Conservation (phyloP, 2,797 vertebrate species). For the Clarias fuscus region DNA sequence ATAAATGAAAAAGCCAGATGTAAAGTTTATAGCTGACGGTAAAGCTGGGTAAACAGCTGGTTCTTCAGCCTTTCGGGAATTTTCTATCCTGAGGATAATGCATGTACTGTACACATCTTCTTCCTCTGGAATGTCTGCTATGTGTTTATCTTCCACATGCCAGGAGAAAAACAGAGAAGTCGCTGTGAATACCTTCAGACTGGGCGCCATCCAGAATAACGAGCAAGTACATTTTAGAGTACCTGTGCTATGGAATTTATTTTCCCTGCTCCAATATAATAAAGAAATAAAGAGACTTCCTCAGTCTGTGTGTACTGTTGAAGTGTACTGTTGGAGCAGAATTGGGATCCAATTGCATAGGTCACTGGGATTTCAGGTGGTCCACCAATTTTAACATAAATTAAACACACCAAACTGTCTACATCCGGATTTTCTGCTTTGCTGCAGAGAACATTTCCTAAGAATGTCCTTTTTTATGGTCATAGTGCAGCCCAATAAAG, state of each 20-base stretch:
- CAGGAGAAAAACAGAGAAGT: constrained; percentile 52
- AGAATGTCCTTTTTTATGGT: constrained; percentile 19
- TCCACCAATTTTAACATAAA: neutral
- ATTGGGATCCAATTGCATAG: too few species aligned
- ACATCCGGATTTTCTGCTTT: neutral
- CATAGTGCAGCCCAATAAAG: constrained; percentile 3
- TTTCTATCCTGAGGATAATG: constrained; percentile 19
- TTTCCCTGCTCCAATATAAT: neutral
- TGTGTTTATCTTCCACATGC: constrained; percentile 53
- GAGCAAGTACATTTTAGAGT: neutral
- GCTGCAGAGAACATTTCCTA: neutral
- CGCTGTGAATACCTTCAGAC: constrained; percentile 63
- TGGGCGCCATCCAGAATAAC: constrained; percentile 37
- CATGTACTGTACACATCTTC: constrained; percentile 58
- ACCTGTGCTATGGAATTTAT: neutral
- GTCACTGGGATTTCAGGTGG: neutral
- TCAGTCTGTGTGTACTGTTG: constrained; percentile 2
- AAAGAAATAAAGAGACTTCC: neutral
- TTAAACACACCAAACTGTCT: neutral
- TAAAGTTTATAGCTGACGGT: neutral
- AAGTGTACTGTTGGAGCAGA: neutral
- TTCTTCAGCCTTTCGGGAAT: constrained; percentile 14
- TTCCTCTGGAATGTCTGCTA: constrained; percentile 75
- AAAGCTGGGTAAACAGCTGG: constrained; percentile 34
- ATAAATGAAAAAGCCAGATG: constrained; percentile 29